A percentile compares a stretch with the other conserved stretches of the same genome.
Conservation (phyloP, 2,888 invertebrate species). For the Pseudanteris insignis region DNA sequence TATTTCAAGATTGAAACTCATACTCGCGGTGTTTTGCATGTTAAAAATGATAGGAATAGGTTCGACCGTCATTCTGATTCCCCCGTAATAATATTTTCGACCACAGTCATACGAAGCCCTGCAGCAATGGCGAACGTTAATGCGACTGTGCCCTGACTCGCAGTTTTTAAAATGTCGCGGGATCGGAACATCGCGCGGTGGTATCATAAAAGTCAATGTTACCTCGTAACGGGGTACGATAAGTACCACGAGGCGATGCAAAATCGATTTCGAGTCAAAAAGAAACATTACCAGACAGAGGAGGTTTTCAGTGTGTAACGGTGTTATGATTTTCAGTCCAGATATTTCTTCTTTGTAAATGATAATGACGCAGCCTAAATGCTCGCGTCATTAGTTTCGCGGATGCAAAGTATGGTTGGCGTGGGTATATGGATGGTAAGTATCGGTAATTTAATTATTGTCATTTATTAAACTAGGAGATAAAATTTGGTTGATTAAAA, state of each 20-base stretch:
- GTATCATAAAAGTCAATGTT: constrained; percentile 64
- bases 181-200: constrained; percentile 55
- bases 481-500: too few relatives aligned
- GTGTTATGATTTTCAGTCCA: constrained; percentile 58
- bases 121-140: constrained; percentile 25
- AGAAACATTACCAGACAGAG: constrained; percentile 50
- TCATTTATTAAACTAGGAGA: too few relatives aligned
- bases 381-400: constrained; percentile 25
- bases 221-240: constrained; percentile 65
- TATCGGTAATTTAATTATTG: background rate
- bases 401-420: constrained; percentile 1
- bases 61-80: too few relatives aligned
- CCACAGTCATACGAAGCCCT: too few relatives aligned
- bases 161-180: constrained; percentile 48
- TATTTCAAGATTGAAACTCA: too few relatives aligned
- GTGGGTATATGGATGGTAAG: background rate
- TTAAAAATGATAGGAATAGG: background rate
- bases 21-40: background rate
- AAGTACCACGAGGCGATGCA: constrained; percentile 55
- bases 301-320: constrained; percentile 52
- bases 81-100: too few relatives aligned
- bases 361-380: constrained; percentile 35
- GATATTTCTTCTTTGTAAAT: constrained; percentile 37
- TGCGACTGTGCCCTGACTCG: constrained; percentile 25
- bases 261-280: constrained; percentile 63